phyloP scores from a whole-genome alignment of 1,140 invertebrate genomes.

The Cephus cinctus region DNA sequence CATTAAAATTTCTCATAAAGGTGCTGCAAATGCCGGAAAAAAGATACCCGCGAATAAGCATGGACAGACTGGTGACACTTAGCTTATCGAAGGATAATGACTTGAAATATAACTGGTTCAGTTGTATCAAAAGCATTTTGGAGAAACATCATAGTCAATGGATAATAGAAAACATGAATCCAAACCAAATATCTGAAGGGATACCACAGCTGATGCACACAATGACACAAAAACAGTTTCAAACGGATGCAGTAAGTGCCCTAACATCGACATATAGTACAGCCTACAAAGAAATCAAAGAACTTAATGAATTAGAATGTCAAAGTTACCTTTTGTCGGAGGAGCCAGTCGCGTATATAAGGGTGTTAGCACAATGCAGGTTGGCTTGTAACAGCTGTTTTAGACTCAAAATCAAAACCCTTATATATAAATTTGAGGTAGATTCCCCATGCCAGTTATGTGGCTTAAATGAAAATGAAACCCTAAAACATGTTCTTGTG shows the following conservation, averaged over 20 bases:
- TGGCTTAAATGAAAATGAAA: neutral
- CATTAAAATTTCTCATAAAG: neutral
- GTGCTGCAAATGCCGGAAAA: neutral
- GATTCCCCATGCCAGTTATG: neutral
- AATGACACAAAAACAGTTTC: too few relatives aligned
- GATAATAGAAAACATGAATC: too few relatives aligned
- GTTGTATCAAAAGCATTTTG: neutral
- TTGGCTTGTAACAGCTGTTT: neutral
- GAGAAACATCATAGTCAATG: too few relatives aligned
- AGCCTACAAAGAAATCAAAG: constrained; percentile 1
- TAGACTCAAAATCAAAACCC: constrained; percentile 4
- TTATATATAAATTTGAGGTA: neutral
- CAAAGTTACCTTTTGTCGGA: too few relatives aligned
- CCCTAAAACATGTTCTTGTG: neutral
- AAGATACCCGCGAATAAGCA: neutral
- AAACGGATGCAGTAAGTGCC: neutral
- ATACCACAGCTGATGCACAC: too few relatives aligned
- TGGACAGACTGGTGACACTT: neutral
- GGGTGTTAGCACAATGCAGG: neutral
- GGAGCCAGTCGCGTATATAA: too few relatives aligned
- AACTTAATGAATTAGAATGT: neutral
- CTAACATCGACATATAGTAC: constrained; percentile 1
- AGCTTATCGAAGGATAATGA: neutral
- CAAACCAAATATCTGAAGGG: too few relatives aligned
- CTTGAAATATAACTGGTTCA: neutral